Evolutionary conservation across 2,113 vertebrate genomes (phyloP), one percentile per base, ranked within the genome.

Genomic region (Onychorhynchus coronatus): DNA sequence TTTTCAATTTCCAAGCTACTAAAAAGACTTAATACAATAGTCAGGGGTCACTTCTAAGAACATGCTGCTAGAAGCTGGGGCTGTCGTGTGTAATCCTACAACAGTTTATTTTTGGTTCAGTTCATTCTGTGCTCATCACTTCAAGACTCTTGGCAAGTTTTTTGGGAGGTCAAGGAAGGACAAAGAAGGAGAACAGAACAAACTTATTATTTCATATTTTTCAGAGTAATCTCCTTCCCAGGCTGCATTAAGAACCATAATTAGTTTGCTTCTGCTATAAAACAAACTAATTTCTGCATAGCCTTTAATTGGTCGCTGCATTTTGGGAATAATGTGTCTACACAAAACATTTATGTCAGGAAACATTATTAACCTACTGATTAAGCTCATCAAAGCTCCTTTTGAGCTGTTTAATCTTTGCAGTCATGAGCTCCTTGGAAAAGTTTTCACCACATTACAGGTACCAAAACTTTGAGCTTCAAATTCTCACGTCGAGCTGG

Each of bases 241-340:
- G 77, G 74, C 71, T 80, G 23, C 73, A 44, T 91, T 91, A 75
- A 95, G 83, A 73, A n/a, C 71, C 33, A 14, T 52, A 95, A 93
- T 89, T 66, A 67, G 91, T 89, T 96, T 94, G 74, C 74, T 66
- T 50, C 42, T 92, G 77, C 75, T 87, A 12, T 74, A 87, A 95
- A 93, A 20, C 84, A 90, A 91, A 91, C 78, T 53, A 21, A 88
- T 94, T 91, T 74, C 68, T 89, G 76, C 49, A 23, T 44, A 61
- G 70, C 70, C 55, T 79, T 89, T 94, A 91, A 93, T 88, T 76
- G 59, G 58, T 55, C 23, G 63, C 18, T 75, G 44, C 56, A 47
- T 93, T 85, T 27, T 73, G 93, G 95, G 62, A 89, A 95, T 88
- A 55, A 72, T 5, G 0, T 70, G 35, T 30, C 55, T 49, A 12